Base-by-base conservation (phyloP, 2,113 vertebrate species). In the Phylloscopus whistleri region DNA sequence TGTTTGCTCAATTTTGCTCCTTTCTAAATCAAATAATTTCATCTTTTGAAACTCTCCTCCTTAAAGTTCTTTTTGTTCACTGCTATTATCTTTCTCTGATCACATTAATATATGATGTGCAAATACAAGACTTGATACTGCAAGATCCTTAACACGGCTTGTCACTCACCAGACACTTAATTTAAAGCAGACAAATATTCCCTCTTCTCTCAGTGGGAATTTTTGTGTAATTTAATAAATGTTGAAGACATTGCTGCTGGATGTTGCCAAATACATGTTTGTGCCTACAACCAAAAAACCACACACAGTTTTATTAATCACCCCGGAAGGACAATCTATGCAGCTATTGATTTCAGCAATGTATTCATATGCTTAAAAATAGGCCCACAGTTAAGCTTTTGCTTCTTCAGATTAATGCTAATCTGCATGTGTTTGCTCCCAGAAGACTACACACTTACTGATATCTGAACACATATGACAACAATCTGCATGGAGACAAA, bases 191-290 rank as follows among this genome's bases (percentile, higher is more conserved):
- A 35, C 13, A 72, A 89, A 58, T 80, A 66, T 22, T 94, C 39
- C 8, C 33, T 53, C 55, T 86, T 21, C 18, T 53, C 41, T 93
- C 75, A 66, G 48, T n/a, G 59, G 66, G 56, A 48, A 28, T 89
- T 95, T 83, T 35, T 58, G 17, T 84, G 56, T 82, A 63, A 78
- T 92, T 90, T 87, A 93, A 87, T 93, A 86, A 92, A 92, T 67
- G 51, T 73, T 76, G 83, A 93, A 90, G 79, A 69, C 2, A 0
- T 74, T 88, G 53, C 26, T 83, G 72, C 44, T 84, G 46, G 20
- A 67, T 74, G 51, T 37, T 83, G 64, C 72, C 83, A 87, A 59
- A 69, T 83, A n/a, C 22, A 84, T 27, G 27, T 60, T 93, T 77
- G 24, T 70, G 64, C 44, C 80, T 78, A 84, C 48, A 93, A 93